Evolutionary conservation across 2,113 vertebrate genomes (phyloP), one percentile per base, ranked within the genome.

Genomic region (Catagonus wagneri): DNA sequence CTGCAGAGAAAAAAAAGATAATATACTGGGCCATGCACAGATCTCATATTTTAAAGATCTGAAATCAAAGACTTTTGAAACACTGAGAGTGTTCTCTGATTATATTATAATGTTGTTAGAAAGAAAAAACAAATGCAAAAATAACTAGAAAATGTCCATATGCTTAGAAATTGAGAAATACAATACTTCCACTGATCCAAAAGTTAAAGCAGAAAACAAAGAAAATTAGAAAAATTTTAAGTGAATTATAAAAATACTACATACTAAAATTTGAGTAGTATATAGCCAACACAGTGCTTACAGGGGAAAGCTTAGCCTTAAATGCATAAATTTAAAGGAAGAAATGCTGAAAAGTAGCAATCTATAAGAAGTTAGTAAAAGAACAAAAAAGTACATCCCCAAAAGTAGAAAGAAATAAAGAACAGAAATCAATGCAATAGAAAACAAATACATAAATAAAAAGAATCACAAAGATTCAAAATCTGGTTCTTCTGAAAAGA

Each of bases 181-280:
- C n/a, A 88, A 44, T 68, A 85, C 15, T 84, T 84, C 9, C 9
- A 60, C 29, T 94, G 84, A 84, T 60, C 20, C 20, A 66, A 89
- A 52, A 52, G 61, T 92, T 56, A 83, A 81, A 68, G 23, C 50
- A 76, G 22, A 91, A 36, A 84, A 15, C 19, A 91, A 63, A 34
- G n/a, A 91, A 83, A 94, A 63, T 76, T 71, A 68, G 61, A 78
- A 78, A 83, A 44, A 68, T 88, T 94, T 36, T n/a, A 83, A 87
- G 16, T 83, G 39, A 92, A 89, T 78, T 84, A 79, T 34, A 74
- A 79, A 92, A 94, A 60, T 87, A 87, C 10, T 27, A 58, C 3
- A 25, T 72, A 74, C 15, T 44, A 65, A 69, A 83, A 83, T 76
- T 76, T 90, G 61, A 95, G 32, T 93, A 90, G 56, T 56, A 81